Conservation (phyloP, 2,113 vertebrate genomes). For the Lonchura striata region DNA sequence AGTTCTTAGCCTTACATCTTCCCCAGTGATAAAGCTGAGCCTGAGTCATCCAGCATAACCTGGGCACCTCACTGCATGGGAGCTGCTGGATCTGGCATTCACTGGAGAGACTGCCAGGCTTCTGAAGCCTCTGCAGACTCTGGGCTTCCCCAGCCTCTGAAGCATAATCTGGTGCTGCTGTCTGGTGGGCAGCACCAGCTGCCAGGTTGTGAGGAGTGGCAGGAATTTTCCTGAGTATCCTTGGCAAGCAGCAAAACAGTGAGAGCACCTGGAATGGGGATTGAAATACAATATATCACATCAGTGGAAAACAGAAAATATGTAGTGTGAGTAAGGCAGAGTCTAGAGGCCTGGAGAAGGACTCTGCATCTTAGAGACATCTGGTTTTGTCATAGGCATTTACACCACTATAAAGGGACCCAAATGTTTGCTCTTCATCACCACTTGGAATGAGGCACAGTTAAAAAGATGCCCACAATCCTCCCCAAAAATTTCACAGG, state of each 20-base stretch:
- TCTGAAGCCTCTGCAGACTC: not conserved
- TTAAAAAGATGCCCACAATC: not conserved
- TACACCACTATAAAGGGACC: not conserved
- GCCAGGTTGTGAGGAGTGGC: not conserved
- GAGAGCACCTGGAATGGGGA: not conserved
- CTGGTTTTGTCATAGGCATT: not conserved
- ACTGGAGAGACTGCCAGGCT: not conserved
- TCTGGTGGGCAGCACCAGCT: not conserved
- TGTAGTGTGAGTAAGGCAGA: not conserved
- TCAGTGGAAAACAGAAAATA: not conserved
- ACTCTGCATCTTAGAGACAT: not conserved
- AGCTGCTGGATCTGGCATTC: not conserved
- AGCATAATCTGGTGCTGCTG: not conserved
- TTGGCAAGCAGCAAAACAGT: not conserved
- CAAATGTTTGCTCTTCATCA: not conserved
- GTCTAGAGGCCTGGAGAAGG: not conserved
- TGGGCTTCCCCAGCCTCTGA: not conserved
- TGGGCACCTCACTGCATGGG: not conserved
- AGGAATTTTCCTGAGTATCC: not conserved
- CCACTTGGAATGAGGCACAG: not conserved
- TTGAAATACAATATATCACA: fast-evolving
- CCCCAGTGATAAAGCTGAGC: not conserved
- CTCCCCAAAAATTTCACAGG: not conserved
- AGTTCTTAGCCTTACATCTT: not conserved
- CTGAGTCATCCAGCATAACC: not conserved